phyloP scores from a whole-genome alignment of 2,888 invertebrate species.

The Oscheius sp. region DNA sequence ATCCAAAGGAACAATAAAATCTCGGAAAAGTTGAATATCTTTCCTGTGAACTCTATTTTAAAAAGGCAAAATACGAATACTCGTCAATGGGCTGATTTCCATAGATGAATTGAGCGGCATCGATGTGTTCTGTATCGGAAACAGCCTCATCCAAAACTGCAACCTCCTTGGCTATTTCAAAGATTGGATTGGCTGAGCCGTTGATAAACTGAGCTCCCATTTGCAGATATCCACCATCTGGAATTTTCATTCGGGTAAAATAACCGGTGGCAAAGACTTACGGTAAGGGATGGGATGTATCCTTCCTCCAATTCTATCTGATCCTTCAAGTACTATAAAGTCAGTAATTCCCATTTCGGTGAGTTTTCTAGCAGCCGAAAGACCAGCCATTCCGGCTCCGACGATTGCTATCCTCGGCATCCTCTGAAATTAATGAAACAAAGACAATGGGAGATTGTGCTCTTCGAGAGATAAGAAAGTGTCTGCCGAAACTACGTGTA shows the following conservation, averaged over 20 bases:
- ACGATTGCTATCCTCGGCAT: conserved; percentile 53
- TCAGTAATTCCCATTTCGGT: conserved; percentile 48
- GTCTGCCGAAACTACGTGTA: no score
- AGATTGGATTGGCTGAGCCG: conserved; percentile 61
- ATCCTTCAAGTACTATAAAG: conserved; percentile 55
- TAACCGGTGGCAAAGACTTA: no score
- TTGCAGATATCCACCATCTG: conserved; percentile 63
- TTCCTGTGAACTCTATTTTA: conserved; percentile 33
- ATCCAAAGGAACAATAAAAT: conserved; percentile 51
- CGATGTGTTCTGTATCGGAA: conserved; percentile 51
- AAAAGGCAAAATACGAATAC: conserved; percentile 16
- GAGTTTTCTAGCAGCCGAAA: conserved; percentile 53
- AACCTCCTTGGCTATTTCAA: conserved; percentile 55
- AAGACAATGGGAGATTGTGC: no score
- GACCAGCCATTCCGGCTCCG: conserved; percentile 58
- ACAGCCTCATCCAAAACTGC: conserved; percentile 41
- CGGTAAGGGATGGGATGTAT: conserved; percentile 60
- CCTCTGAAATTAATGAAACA: no score
- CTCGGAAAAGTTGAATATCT: conserved; percentile 45
- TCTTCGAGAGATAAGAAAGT: no score
- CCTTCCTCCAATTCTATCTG: conserved; percentile 54
- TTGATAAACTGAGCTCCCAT: conserved; percentile 67
- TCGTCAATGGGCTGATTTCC: conserved; percentile 41
- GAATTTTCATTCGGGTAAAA: neutral
- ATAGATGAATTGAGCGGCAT: conserved; percentile 39